phyloP scores from a whole-genome alignment of 2,113 vertebrate species.

The Antigone vipio region DNA sequence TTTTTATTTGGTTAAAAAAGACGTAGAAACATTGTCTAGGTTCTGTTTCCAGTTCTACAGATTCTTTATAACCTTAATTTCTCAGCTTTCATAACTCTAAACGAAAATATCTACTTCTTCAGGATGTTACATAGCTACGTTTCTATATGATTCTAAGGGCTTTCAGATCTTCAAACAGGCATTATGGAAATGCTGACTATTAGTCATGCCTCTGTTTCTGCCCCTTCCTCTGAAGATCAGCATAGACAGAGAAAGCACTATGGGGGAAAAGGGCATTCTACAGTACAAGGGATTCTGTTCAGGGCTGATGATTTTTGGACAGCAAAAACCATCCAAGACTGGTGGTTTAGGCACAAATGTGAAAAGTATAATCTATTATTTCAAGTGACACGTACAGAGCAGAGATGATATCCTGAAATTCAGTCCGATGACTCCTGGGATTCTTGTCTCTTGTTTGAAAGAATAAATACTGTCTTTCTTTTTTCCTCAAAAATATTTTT shows the following conservation, averaged over 20 bases:
- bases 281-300: not conserved
- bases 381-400: not conserved
- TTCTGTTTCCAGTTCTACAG: not conserved
- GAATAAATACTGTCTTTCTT: not conserved
- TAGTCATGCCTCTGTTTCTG: not conserved
- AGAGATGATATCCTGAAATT: not conserved
- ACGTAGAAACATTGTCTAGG: not conserved
- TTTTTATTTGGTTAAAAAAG: not conserved
- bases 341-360: not conserved
- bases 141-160: not conserved
- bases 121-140: not conserved
- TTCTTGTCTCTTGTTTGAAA: not conserved
- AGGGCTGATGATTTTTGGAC: not conserved
- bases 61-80: not conserved
- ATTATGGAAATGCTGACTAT: not conserved
- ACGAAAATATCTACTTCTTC: not conserved
- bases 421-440: not conserved
- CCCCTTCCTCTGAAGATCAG: not conserved
- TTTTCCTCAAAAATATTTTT: rapidly evolving
- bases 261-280: not conserved
- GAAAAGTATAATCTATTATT: not conserved
- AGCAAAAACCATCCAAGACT: not conserved
- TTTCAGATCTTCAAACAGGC: not conserved
- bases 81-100: not conserved
- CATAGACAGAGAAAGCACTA: not conserved